Conservation (phyloP, 2,113 vertebrate genomes). For the Crotalus helleri region DNA sequence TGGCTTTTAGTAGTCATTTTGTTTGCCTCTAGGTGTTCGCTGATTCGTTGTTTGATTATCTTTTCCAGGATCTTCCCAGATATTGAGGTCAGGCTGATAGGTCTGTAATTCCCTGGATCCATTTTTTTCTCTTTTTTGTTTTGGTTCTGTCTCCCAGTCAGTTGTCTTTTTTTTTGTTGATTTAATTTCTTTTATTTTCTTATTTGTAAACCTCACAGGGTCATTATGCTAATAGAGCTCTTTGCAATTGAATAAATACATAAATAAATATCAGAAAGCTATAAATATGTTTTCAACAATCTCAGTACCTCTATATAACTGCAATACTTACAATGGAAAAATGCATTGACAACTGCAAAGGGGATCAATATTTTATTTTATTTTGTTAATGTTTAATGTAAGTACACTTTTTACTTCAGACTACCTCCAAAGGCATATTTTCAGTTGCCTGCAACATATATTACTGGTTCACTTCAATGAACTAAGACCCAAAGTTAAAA, state of each 20-base stretch:
- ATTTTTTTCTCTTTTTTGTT: not conserved
- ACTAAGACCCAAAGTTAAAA: conserved; percentile 69
- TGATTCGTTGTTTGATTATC: too few species aligned
- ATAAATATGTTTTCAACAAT: not conserved
- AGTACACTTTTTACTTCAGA: conserved; percentile 32
- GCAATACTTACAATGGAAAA: not conserved
- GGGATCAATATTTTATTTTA: conserved; percentile 28
- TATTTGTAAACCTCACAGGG: not conserved
- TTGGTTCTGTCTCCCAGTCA: not conserved
- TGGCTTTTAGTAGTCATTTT: too few species aligned
- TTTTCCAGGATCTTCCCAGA: too few species aligned
- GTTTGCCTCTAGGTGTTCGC: too few species aligned
- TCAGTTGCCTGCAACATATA: conserved; percentile 54
- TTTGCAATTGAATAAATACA: not conserved
- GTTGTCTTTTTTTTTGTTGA: not conserved
- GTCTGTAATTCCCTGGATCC: too few species aligned
- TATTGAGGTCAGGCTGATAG: too few species aligned
- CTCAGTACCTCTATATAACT: not conserved
- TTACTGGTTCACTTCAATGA: conserved; percentile 66
- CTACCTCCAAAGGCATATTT: conserved; percentile 64
- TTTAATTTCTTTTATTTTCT: not conserved
- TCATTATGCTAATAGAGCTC: not conserved
- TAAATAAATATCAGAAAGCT: not conserved
- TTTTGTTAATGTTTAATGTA: conserved; percentile 37
- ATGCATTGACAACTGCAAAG: conserved; percentile 14